phyloP scores from a whole-genome alignment of 2,113 vertebrate species.

The Rhombomys opimus region DNA sequence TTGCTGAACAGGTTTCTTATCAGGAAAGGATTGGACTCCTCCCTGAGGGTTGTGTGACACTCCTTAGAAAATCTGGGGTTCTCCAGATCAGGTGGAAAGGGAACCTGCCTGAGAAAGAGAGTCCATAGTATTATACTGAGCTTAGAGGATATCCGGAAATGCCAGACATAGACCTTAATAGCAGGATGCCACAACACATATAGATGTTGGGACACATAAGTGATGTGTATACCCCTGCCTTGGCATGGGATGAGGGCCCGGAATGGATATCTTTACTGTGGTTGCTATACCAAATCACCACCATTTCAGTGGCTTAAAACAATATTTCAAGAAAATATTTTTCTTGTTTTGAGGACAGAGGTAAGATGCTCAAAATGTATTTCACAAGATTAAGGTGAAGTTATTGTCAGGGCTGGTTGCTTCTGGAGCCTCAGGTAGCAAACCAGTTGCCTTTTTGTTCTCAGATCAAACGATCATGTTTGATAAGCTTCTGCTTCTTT shows the following conservation, averaged over 20 bases:
- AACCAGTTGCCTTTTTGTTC: not conserved
- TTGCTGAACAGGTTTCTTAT: no score
- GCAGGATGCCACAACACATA: no score
- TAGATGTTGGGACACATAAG: not conserved
- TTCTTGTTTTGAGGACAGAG: not conserved
- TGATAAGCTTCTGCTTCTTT: not conserved
- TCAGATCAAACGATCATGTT: no score
- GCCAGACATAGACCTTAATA: no score
- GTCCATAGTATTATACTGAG: no score
- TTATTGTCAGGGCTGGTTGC: not conserved
- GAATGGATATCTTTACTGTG: not conserved
- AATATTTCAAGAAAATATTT: not conserved
- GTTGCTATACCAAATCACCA: not conserved
- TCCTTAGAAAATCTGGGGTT: no score
- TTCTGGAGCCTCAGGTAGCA: not conserved
- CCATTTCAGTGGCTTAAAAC: not conserved
- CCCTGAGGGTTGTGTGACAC: no score
- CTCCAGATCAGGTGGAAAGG: no score
- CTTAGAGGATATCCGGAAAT: no score
- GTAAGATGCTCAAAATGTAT: not conserved
- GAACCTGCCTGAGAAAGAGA: no score
- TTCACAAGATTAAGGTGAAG: constrained; percentile 5
- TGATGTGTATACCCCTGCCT: not conserved
- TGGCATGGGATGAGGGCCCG: not conserved
- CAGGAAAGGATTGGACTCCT: no score